Base-by-base conservation (phyloP, 2,797 vertebrate species). In the Telmatherina bonti region DNA sequence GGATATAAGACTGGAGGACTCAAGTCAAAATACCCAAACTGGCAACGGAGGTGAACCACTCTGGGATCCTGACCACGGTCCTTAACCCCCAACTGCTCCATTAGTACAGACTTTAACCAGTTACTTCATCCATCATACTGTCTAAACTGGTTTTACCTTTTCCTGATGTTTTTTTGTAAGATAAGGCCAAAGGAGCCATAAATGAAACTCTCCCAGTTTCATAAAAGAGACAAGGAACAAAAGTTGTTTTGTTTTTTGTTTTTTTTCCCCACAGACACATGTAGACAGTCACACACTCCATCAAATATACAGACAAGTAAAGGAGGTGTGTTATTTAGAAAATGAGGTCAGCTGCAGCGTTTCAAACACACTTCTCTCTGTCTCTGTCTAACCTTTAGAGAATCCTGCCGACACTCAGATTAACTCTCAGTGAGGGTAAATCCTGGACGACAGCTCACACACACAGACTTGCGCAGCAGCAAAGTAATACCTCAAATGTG, bases 301-400 rank as follows among this genome's bases (percentile, higher is more conserved):
- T 70, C 64, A 73, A 20, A 64, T 29, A 27, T 62, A 60, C 54
- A 72, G 33, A 76, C 31, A 27, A 72, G 67, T 47, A 55, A 79
- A 72, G 65, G 67, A 72, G 59, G 58, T 68, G 27, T 60, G 63
- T 73, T 49, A 59, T 67, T 70, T 41, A 61, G 41, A 71, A 86
- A 92, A 88, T 74, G 79, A 87, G 89, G 88, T 90, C 91, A 90
- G 78, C 69, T 66, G 68, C 80, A 67, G 56, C 24, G 66, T 81
- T 84, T 81, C 79, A 57, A 67, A 77, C 82, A 85, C 74, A 84
- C 74, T 84, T 76, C 67, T 86, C 65, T 75, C 61, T 54, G 71
- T 86, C 70, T 83, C 76, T 41, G 54, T 78, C 74, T 87, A 89
- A 89, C 89, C 89, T 90, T 92, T 89, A 78, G 86, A 88, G 83